Evolutionary conservation across 2,888 invertebrate genomes (phyloP), one percentile per base, ranked within the genome.

Genomic region (Ornithoptera priamus): DNA sequence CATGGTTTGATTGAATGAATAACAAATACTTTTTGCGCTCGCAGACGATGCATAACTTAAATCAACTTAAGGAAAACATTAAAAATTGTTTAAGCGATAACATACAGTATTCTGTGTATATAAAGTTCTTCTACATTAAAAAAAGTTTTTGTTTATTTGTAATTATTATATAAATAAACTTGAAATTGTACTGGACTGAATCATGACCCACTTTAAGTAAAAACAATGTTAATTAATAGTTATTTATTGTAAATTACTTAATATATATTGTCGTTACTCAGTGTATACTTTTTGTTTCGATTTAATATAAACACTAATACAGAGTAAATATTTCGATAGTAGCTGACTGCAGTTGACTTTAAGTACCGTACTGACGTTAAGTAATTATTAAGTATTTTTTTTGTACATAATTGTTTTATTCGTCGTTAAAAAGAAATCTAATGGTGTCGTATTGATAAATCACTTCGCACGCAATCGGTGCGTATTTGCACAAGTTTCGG

Each of bases 401-500:
- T 46, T 46, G 12, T 46, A 1, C 24, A 61, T 53, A 24, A 18
- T 1, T 18, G 53, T 53, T 53, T 3, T 18, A 53, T 2, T 15
- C 53, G 53, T 53, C 5, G 53, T 53, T 12, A 53, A 53, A 53
- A n/a, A 60, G 8, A 56, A 39, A 22, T 68, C 59, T 53, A 62
- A 66, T 65, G 58, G 58, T 71, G 15, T 67, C 18, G 24, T 71
- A 71, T 58, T 46, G 66, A 75, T 74, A 74, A 73, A 73, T 75
- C 67, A 69, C 68, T 67, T 71, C 70, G 73, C 46, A 70, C 70
- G 72, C 73, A 74, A 71, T 73, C 69, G 70, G 72, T 71, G 72
- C 71, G 72, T 73, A 78, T 77, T 78, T 75, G 73, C 75, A 75
- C 74, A 75, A 75, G 76, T 78, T 79, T 74, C 75, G 75, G 74